These are phyloP conservation scores for Alloplasta piceator DNA, from an alignment of 2,888 invertebrate species.

Conservation along the genomic window DNA sequence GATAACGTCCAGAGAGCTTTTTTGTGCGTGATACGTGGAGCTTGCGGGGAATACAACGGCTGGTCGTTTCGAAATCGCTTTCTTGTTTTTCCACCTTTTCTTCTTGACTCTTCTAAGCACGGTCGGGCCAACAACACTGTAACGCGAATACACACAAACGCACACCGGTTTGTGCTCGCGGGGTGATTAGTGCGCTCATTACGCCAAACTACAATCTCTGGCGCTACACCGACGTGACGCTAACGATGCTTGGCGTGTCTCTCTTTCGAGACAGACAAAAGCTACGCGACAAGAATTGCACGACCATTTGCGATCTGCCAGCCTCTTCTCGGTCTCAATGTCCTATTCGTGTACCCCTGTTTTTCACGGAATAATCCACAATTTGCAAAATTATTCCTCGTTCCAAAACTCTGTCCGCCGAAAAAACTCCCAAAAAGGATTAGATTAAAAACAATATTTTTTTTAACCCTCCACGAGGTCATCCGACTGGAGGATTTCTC, in stretches of 20 bases:
- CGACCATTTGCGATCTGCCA: conserved; percentile 57
- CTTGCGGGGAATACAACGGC: neutral
- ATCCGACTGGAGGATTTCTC: too few species aligned
- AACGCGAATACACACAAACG: neutral
- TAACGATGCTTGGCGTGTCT: conserved; percentile 80
- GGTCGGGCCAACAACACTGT: conserved; percentile 3
- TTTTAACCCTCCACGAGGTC: too few species aligned
- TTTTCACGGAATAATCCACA: neutral
- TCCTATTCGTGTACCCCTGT: conserved; percentile 4
- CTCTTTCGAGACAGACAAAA: conserved; percentile 63
- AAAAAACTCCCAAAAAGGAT: too few species aligned
- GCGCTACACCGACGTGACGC: conserved; percentile 71
- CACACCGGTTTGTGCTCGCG: conserved; percentile 72
- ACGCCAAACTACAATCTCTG: conserved; percentile 68
- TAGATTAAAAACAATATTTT: too few species aligned
- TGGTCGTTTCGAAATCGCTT: conserved; percentile 7
- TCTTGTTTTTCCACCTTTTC: conserved; percentile 64
- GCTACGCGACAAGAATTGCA: conserved; percentile 57
- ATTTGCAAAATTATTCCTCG: too few species aligned
- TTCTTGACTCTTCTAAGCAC: conserved; percentile 41
- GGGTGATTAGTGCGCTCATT: conserved; percentile 83
- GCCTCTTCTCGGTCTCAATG: conserved; percentile 46
- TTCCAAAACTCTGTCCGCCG: too few species aligned
- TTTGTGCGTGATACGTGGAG: too few species aligned
- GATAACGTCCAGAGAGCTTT: too few species aligned